Conservation (phyloP, 1,140 invertebrate species). For the Apis cerana region DNA sequence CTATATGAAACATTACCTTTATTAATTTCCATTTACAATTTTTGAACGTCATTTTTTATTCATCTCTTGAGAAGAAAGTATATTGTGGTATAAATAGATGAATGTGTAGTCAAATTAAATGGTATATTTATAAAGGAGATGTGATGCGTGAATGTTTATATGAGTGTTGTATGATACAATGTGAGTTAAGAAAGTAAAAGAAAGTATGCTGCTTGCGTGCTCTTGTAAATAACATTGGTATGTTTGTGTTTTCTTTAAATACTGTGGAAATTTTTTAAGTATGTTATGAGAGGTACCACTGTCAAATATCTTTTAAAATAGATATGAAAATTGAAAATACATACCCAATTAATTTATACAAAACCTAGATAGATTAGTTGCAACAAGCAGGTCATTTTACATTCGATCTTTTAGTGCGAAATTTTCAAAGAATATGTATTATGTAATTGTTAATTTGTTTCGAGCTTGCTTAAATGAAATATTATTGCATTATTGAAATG, state of each 20-base stretch:
- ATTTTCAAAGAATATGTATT: constrained; percentile 16
- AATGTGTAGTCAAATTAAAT: constrained; percentile 65
- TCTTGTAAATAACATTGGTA: constrained; percentile 62
- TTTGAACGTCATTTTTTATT: constrained; percentile 51
- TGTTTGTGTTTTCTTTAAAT: constrained; percentile 56
- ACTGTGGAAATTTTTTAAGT: constrained; percentile 45
- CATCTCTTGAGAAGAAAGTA: constrained; percentile 45
- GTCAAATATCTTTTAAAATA: constrained; percentile 1
- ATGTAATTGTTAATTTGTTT: not conserved
- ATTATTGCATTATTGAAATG: not conserved
- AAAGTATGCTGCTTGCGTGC: constrained; percentile 60
- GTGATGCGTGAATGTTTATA: constrained; percentile 57
- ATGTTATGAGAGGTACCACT: constrained; percentile 40
- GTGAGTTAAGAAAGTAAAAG: constrained; percentile 17
- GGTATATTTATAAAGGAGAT: constrained; percentile 58
- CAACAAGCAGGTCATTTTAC: not conserved
- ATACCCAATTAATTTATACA: constrained; percentile 19
- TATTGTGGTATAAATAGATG: constrained; percentile 73
- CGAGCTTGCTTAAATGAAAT: not conserved
- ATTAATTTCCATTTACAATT: constrained; percentile 48
- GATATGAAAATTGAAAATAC: constrained; percentile 17
- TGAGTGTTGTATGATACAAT: constrained; percentile 45
- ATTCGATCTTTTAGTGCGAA: constrained; percentile 4
- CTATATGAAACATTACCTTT: constrained; percentile 11
- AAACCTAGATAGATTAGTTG: not conserved